Evolutionary conservation across 2,113 vertebrate genomes (phyloP), one percentile per base, ranked within the genome.

Genomic region (Colius striatus): DNA sequence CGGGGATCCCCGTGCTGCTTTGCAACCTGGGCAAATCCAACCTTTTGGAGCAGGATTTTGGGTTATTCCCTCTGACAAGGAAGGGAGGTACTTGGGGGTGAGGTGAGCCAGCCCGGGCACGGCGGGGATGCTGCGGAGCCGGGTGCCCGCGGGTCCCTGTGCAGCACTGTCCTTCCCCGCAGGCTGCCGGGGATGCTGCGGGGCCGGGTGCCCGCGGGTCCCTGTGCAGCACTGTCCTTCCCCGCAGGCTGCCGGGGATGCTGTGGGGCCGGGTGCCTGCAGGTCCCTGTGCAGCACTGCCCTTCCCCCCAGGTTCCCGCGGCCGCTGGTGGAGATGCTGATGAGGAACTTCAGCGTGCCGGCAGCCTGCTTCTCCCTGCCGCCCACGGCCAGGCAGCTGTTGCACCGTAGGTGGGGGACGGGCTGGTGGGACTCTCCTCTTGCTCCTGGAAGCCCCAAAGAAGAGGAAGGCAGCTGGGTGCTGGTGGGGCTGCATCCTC

Each of bases 331-430:
- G 84, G 95, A 98, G 62, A 54, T 98, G 61, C 89, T 98, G 87
- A 95, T 96, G 15, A 82, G 47, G 71, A 98, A 98, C 25, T 97
- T 97, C 92, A 98, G 97, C 13, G 48, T 98, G 43, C 96, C 98
- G 0, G 51, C 88, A 7, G 97, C 95, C 57, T 98, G 98, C 91
- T 97, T 98, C 94, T 97, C 97, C 41, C 30, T 94, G 29, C 97
- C 98, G 0, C 98, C 98, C 47, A 94, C 93, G 6, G 95, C 98
- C 41, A 6, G 71, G 84, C 97, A 98, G 16, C 96, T 98, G 92
- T 95, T 98, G 70, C 92, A 92, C 26, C 90, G 98, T 98, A 96
- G 77, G 98, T 96, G 68, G 19, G 32, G 73, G 81, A 51, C 0
- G 13, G 41, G 38, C 2, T 3, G 66, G n/a, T 22, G 23, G 8